Evolutionary conservation across 2,113 vertebrate genomes (phyloP), one percentile per base, ranked within the genome.

Genomic region (Orcinus orca): DNA sequence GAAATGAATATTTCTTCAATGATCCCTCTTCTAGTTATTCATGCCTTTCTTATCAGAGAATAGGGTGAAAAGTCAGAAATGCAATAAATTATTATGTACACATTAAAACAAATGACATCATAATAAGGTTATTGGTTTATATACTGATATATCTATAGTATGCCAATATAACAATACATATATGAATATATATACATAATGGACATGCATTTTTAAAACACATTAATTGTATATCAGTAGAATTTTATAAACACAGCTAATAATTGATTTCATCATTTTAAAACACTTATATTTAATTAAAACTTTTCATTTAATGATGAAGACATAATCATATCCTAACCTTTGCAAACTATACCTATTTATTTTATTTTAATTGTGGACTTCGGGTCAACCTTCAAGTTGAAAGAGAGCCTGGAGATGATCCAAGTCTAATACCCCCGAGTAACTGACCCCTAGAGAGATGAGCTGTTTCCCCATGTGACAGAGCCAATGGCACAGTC

Each of bases 391-490:
- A 5, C 58, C 73, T 87, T 95, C 63, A 93, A 79, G 41, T 31
- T 76, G 79, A 63, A 83, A 93, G 87, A 15, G 53, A 79, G 38
- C 44, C 80, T 88, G 86, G 89, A 93, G 50, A 63, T 17, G 26
- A 95, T 70, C 86, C 88, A 97, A 91, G 62, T 36, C 73, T 89
- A 91, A 96, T 63, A 94, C 62, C 44, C 60, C 26, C 55, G 31
- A 96, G 62, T 11, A 93, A 71, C 82, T 85, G 93, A 97, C 36
- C 67, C 80, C 53, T 41, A 53, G 81, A 85, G 31, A 92, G 50
- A 71, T 36, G 55, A 95, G 47, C 33, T 67, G 3, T 74, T 89
- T 38, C 41, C 50, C 17, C 0, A 0, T 15, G 68, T 31, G 36
- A 76, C 29, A 58, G 67, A 38, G 33, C 29, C 67, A 14, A 23